Evolutionary conservation across 2,797 vertebrate genomes (phyloP), one percentile per base, ranked within the genome.

Genomic region (Myiothlypis chrysogaster): DNA sequence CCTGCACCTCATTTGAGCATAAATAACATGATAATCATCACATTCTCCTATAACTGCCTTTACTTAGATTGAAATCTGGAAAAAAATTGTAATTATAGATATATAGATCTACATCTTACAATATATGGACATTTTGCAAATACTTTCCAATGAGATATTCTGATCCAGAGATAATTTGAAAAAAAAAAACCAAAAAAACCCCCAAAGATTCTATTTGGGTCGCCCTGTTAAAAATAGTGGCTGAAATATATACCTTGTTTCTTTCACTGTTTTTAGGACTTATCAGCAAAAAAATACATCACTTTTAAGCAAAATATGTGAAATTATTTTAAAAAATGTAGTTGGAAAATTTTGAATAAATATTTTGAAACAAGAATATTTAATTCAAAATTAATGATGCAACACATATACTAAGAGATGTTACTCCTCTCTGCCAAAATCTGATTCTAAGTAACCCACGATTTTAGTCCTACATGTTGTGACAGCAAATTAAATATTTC

Each of bases 251-350:
- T 2, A 35, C 0, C 5, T 41, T 23, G 27, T 56, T 68, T 37
- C 12, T 83, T 83, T 35, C 23, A 17, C 4, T 70, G 8, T 9
- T 70, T 66, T 66, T 39, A 60, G 24, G 21, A 59, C 9, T 63
- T 39, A 52, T 0, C 8, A 60, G 9, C 3, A 35, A 93, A 56
- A 61, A 53, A 39, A 3, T 19, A 15, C 2, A 19, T 24, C 6
- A 20, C 30, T 30, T 20, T 63, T 50, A 50, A 37, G 24, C 4
- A 56, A 63, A 53, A 21, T 18, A 32, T n/a, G 16, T 39, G 14
- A 53, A 2, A 13, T n/a, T 15, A 43, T 35, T 73, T 14, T 2
- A 27, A 52, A 35, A 52, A 30, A 35, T 3, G 0, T 21, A 1
- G 14, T 7, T 27, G 3, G 25, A 39, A 68, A 71, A 47, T 20